Evolutionary conservation across 2,888 invertebrate species (phyloP), one percentile per base, ranked within the genome.

Genomic region (Tortricodes alternella): DNA sequence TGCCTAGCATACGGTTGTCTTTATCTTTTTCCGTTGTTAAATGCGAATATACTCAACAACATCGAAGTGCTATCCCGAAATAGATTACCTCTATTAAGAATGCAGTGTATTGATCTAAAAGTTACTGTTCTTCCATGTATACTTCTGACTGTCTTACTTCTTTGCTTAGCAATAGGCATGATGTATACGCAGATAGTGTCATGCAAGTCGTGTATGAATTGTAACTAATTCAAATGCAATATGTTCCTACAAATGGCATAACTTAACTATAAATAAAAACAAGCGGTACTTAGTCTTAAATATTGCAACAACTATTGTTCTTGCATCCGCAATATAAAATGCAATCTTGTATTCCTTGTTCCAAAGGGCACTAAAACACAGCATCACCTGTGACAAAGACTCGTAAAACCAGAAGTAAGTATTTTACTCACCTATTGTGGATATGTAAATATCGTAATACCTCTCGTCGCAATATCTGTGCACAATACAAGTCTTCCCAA

Each of bases 381-480:
- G 66, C 73, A 78, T 76, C 80, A 80, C 71, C 74, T 80, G 73
- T 75, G 65, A 86, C 83, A 84, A 85, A 85, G 83, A 75, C 71
- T 73, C 77, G 71, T 83, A 83, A 83, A 83, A 75, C 62, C 62
- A 69, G 76, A 80, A 73, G 73, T 77, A 82, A 84, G 81, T 78
- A 76, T 66, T 68, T 68, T 59, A 89, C 94, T 94, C 84, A 96
- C 96, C 96, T 90, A 97, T 96, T 64, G 96, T 96, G 43, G 96
- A 96, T 89, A 96, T 96, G 87, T 96, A 96, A 66, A 96, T 96
- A 81, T 97, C 96, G 88, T 96, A 96, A 86, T 96, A 97, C 73
- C 96, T 93, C 85, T 97, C 96, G 82, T 96, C 96, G 81, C 96
- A 96, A 77, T 96, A 97, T 85, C 96, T 93, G 83, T 96, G 96